Conservation (phyloP, 64 coral and sea anemone species). For the Actinia tenebrosa region DNA sequence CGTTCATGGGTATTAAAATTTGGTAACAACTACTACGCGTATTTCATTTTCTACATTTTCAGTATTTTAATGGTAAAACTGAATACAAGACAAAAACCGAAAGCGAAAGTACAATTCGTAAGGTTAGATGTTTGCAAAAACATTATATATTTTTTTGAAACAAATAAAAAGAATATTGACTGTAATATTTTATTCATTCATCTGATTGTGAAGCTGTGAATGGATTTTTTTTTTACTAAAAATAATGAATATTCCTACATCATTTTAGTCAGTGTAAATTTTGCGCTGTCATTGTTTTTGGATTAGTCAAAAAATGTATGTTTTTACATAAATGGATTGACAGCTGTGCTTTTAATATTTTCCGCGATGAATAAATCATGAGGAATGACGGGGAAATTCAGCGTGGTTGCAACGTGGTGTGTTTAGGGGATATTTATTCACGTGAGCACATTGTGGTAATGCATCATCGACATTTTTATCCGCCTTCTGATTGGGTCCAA, state of each 20-base stretch:
- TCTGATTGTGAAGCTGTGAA: background rate
- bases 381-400: conserved; percentile 20
- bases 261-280: background rate
- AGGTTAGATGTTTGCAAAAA: too few relatives aligned
- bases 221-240: background rate
- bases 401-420: conserved; percentile 31
- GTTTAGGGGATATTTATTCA: conserved; percentile 10
- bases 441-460: conserved; percentile 7
- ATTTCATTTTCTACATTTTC: background rate
- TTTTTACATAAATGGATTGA: background rate
- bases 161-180: background rate
- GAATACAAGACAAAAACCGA: background rate
- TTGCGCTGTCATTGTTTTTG: background rate
- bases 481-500: conserved; percentile 10
- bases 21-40: background rate
- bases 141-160: background rate
- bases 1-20: background rate
- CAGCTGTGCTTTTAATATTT: background rate
- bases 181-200: background rate
- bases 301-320: background rate
- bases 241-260: background rate
- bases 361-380: conserved; percentile 19
- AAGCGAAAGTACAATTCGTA: too few relatives aligned
- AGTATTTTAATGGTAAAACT: background rate
- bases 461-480: conserved; percentile 3